Conservation (phyloP, 2,888 invertebrate genomes). For the Aspidiotus rigidus region DNA sequence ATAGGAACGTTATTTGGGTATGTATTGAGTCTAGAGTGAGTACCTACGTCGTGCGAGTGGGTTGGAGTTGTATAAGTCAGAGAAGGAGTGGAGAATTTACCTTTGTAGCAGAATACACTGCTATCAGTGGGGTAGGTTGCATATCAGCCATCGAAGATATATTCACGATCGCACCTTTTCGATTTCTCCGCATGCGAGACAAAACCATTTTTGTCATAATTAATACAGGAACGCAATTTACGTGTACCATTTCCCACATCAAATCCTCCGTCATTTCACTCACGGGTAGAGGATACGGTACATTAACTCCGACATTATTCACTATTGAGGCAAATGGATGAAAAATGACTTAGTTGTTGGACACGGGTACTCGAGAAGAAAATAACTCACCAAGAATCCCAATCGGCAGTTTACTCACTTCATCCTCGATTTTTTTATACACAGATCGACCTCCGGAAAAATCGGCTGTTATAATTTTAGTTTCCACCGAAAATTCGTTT, state of each 20-base stretch:
- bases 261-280: conserved; percentile 62
- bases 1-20: too few species aligned
- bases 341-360: too few species aligned
- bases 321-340: conserved; percentile 47
- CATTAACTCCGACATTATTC: conserved; percentile 85
- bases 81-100: too few species aligned
- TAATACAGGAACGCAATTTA: conserved; percentile 81
- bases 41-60: too few species aligned
- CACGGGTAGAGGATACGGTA: conserved; percentile 72
- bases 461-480: conserved; percentile 66
- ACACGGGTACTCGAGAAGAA: too few species aligned
- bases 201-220: conserved; percentile 69
- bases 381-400: conserved; percentile 64
- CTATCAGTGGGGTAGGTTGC: conserved; percentile 53
- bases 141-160: conserved; percentile 81
- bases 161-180: conserved; percentile 76
- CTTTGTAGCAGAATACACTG: background rate
- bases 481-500: conserved; percentile 54
- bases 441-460: conserved; percentile 64
- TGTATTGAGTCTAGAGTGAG: too few species aligned
- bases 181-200: conserved; percentile 64
- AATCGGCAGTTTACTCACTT: conserved; percentile 63
- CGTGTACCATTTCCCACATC: conserved; percentile 71
- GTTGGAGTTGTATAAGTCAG: too few species aligned
- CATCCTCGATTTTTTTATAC: conserved; percentile 58